Conservation (phyloP, 35 echinoderm and acorn worm species). For the Ophiothrix spiculata region DNA sequence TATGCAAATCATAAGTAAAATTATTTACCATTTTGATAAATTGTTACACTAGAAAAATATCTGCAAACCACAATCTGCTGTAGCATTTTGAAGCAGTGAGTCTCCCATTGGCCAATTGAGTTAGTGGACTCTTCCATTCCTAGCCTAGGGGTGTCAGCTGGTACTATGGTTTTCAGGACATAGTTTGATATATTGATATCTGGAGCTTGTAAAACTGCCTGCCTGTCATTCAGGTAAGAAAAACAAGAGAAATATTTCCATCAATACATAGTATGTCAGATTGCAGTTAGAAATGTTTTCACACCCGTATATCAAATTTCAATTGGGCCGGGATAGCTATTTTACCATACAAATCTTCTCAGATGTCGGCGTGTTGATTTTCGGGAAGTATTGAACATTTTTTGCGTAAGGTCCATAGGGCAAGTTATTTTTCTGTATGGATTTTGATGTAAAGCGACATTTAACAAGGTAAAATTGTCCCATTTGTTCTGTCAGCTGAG, state of each 20-base stretch:
- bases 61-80: too few species aligned
- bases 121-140: background rate
- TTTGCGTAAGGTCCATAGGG: slow-evolving; percentile 5
- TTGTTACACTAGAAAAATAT: too few species aligned
- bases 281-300: background rate
- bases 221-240: background rate
- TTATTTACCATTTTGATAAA: too few species aligned
- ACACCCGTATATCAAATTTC: slow-evolving; percentile 15
- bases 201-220: background rate
- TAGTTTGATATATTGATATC: slow-evolving; percentile 1
- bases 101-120: background rate
- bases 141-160: background rate
- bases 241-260: slow-evolving; percentile 11
- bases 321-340: background rate
- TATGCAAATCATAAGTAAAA: too few species aligned
- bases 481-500: background rate
- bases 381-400: slow-evolving; percentile 12
- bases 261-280: slow-evolving; percentile 10
- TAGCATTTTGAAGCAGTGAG: too few species aligned
- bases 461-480: background rate
- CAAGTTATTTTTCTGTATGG: slow-evolving; percentile 2
- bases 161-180: background rate
- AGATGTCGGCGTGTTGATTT: slow-evolving; percentile 9
- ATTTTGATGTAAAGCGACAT: background rate
- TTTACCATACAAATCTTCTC: background rate